Evolutionary conservation across 1,140 invertebrate species (phyloP), one percentile per base, ranked within the genome.

Genomic region (Macrocentrus cingulum): DNA sequence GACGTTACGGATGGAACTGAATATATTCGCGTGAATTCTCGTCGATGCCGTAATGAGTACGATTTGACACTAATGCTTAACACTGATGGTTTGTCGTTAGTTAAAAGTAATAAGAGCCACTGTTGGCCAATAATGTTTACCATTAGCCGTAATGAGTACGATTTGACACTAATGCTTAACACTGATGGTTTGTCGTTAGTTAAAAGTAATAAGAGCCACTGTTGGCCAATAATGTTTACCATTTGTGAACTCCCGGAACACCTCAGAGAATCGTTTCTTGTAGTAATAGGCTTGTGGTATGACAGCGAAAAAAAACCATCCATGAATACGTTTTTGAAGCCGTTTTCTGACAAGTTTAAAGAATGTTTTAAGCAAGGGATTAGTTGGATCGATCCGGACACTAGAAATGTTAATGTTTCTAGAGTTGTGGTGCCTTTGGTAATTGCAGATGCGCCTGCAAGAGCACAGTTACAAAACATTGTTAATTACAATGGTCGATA

Each of bases 11-110:
- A 57, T 36, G 59, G 62, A 9, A 49, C 51, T 15, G 62, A 61
- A 36, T 64, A 61, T 49, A 56, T 41, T 6, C 23, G 62, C 52
- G 51, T 64, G 16, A 58, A 61, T 50, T 44, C 54, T 7, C 49
- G 51, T 2, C 7, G 25, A n/a, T 32, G 54, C 39, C 22, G 32
- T 37, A 11, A 42, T 9, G 9, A 9, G 9, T 64, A 58, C 53
- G 55, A 64, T 46, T 58, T 58, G 36, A 64, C 62, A 20, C 46
- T 64, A 13, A 46, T 64, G 39, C 11, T 53, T 2, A 61, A 61
- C 58, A 61, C 62, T n/a, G 62, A 61, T 51, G 62, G 56, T 2
- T 18, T 64, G 18, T 52, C 55, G 19, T 25, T 63, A 15, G 49
- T 56, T 5, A 63, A 60, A 19, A 51, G 58, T 56, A 16, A 46